Conservation (phyloP, 2,797 vertebrate genomes). For the Alca torda region DNA sequence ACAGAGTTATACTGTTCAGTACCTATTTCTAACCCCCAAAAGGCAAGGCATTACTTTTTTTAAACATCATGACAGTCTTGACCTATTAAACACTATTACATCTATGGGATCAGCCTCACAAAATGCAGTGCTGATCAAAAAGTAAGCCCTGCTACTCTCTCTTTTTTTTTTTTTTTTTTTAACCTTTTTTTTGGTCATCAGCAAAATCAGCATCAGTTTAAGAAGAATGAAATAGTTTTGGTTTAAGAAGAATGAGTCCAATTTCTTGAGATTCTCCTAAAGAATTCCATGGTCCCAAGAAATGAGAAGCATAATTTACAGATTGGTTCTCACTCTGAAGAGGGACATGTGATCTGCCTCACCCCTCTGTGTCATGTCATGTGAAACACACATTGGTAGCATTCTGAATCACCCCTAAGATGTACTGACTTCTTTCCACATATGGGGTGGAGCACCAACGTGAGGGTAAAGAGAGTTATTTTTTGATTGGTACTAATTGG, state of each 20-base stretch:
- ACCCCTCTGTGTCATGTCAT: neutral
- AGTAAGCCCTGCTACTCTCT: neutral
- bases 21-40: neutral
- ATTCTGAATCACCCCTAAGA: neutral
- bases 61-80: neutral
- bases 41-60: neutral
- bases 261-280: neutral
- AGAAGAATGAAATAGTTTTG: neutral
- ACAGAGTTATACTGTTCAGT: neutral
- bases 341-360: neutral
- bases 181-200: rapidly evolving
- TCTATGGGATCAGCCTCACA: neutral
- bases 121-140: neutral
- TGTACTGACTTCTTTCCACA: neutral
- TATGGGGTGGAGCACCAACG: neutral
- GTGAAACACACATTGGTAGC: neutral
- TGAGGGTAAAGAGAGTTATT: neutral
- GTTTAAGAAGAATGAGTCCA: neutral
- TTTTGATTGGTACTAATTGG: neutral
- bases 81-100: neutral
- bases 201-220: neutral
- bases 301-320: neutral
- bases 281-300: neutral
- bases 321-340: neutral
- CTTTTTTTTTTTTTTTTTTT: neutral